Base-by-base conservation (phyloP, 2,797 vertebrate species). In the Coluber constrictor region DNA sequence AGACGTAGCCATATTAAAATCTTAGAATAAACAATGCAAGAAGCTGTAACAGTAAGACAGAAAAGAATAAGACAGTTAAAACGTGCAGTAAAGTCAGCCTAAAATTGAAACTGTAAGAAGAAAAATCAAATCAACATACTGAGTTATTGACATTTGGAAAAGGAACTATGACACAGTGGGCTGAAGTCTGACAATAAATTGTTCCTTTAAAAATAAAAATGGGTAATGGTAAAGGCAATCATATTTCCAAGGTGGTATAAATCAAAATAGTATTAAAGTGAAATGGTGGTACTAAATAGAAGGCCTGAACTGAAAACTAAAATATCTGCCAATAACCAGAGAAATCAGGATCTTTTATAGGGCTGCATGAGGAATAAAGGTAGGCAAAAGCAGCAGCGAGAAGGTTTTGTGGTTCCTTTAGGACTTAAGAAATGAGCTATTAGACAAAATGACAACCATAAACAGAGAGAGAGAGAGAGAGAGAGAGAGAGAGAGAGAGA, bases 11-110 rank as follows among this genome's bases (percentile, higher is more conserved):
- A 87, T 93, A 93, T 94, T 93, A 95, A 95, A 93, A 95, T 90
- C 94, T 94, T 95, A 92, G 94, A 94, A 87, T 93, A 92, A 93
- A 91, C 27, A 47, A 86, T 91, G 93, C 95, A 93, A 96, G 90
- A 16, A 86, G 47, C 51, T 90, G 59, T 83, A 61, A 83, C 70
- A n/a, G n/a, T 66, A 66, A 66, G 12, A 66, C 1, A 66, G 27
- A n/a, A 66, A 63, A n/a, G 11, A 29, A 29, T 27, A 61, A 10
- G 23, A 29, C 3, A 63, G 3, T 63, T 12, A 29, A 55, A 55
- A 92, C 61, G 54, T 70, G 47, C 4, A 27, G 88, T 23, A 25
- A 59, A 66, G 23, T 23, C 83, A 27, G 25, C 60, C 86, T 54
- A 66, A 88, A 94, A 63, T 56, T 83, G 32, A 79, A 83, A 18